Conservation (phyloP, 2,113 vertebrate genomes). For the Macrotis lagotis region DNA sequence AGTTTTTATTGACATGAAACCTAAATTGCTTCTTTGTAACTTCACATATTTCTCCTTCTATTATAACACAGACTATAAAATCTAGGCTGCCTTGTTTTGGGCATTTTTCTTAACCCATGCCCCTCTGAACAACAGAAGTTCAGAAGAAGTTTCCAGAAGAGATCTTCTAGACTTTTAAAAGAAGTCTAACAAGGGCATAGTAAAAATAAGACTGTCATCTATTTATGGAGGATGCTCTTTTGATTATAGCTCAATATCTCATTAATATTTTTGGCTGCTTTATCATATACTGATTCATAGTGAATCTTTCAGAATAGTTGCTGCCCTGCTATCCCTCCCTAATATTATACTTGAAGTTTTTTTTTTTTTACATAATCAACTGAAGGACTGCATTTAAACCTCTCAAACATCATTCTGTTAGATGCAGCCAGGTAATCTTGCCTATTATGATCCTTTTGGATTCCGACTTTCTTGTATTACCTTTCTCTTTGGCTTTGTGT, state of each 20-base stretch:
- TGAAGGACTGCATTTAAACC: background rate
- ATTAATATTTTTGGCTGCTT: background rate
- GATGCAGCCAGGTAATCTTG: background rate
- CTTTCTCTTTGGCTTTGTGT: background rate
- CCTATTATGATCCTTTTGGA: background rate
- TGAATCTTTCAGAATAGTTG: background rate
- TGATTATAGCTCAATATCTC: background rate
- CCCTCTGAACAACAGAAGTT: background rate
- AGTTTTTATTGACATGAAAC: background rate
- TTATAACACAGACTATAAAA: background rate
- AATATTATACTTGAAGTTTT: background rate
- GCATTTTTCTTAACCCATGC: background rate
- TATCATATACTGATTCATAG: background rate
- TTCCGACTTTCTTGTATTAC: background rate
- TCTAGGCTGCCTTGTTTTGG: background rate
- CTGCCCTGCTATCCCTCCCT: background rate
- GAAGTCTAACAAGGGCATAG: background rate
- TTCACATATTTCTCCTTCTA: background rate
- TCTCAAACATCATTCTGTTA: background rate
- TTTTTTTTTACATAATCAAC: background rate
- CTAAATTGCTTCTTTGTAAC: background rate
- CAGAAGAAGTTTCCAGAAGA: background rate
- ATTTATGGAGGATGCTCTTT: background rate
- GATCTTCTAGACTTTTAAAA: no score
- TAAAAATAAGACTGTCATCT: background rate